phyloP scores from a whole-genome alignment of 1,140 invertebrate genomes.

The Panonychus citri region DNA sequence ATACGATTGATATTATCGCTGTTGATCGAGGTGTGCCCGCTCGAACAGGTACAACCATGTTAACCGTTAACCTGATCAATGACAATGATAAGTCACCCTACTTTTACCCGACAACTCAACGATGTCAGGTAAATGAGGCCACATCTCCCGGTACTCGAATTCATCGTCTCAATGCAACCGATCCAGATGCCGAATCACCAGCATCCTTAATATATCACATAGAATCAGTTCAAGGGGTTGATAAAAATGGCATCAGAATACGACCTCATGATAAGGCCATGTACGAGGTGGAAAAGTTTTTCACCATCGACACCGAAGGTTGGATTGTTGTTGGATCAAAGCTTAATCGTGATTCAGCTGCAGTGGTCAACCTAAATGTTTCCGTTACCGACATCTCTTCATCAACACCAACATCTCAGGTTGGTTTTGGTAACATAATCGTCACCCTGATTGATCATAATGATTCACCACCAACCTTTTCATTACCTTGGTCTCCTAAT shows the following conservation, averaged over 20 bases:
- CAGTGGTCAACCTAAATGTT: slow-evolving; percentile 47
- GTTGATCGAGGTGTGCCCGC: slow-evolving; percentile 40
- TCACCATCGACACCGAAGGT: slow-evolving; percentile 25
- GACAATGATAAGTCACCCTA: slow-evolving; percentile 70
- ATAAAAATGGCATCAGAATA: slow-evolving; percentile 3
- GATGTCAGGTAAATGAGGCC: slow-evolving; percentile 37
- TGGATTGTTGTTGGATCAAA: slow-evolving; percentile 39
- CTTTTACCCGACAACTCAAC: slow-evolving; percentile 53
- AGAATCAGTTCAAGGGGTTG: not conserved
- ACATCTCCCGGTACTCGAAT: slow-evolving; percentile 20
- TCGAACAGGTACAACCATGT: slow-evolving; percentile 48
- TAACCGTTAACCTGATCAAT: slow-evolving; percentile 51
- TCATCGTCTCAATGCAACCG: slow-evolving; percentile 43
- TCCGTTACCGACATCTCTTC: slow-evolving; percentile 38
- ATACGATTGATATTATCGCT: slow-evolving; percentile 33
- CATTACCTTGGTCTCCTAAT: slow-evolving; percentile 42
- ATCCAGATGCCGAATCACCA: slow-evolving; percentile 40
- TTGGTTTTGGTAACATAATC: slow-evolving; percentile 41
- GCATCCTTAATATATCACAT: not conserved
- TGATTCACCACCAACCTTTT: slow-evolving; percentile 37
- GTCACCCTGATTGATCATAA: slow-evolving; percentile 64
- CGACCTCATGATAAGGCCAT: not conserved
- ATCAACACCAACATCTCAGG: not conserved
- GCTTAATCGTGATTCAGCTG: slow-evolving; percentile 41
- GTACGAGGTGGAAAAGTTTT: slow-evolving; percentile 9